Percentiles rank a stretch among this genome's conserved stretches.
Conservation (phyloP, 2,113 vertebrate genomes). For the Hydropotes inermis region DNA sequence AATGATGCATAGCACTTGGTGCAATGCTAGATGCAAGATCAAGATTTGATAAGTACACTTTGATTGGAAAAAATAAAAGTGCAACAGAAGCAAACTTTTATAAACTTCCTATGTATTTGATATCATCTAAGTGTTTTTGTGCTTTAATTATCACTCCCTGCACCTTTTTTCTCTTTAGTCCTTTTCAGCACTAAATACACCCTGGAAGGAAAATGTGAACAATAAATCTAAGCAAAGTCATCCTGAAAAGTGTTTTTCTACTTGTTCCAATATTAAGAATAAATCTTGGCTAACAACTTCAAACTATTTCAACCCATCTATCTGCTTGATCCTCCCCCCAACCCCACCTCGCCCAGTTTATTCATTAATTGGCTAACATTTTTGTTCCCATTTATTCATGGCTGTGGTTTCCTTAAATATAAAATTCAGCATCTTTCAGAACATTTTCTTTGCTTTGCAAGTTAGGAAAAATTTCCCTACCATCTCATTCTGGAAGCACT, state of each 20-base stretch:
- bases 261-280: conserved; percentile 22
- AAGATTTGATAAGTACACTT: not conserved
- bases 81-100: not conserved
- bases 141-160: not conserved
- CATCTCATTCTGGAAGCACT: conserved; percentile 47
- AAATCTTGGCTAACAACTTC: not conserved
- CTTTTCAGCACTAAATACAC: not conserved
- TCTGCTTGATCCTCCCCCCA: not conserved
- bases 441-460: conserved; percentile 26
- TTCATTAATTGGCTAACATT: not conserved
- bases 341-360: not conserved
- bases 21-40: not conserved
- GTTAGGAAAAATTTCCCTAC: conserved; percentile 47
- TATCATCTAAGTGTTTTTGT: not conserved
- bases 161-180: not conserved
- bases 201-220: not conserved
- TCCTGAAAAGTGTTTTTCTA: not conserved
- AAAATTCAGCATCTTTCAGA: conserved; percentile 7
- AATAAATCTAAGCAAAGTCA: not conserved
- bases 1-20: not conserved
- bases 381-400: not conserved
- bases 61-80: not conserved
- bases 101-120: not conserved
- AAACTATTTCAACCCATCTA: not conserved
- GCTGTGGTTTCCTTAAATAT: not conserved